A percentile compares a stretch with the other conserved stretches of the same genome.
Conservation (phyloP, 2,113 vertebrate genomes). For the Montifringilla adamsi region DNA sequence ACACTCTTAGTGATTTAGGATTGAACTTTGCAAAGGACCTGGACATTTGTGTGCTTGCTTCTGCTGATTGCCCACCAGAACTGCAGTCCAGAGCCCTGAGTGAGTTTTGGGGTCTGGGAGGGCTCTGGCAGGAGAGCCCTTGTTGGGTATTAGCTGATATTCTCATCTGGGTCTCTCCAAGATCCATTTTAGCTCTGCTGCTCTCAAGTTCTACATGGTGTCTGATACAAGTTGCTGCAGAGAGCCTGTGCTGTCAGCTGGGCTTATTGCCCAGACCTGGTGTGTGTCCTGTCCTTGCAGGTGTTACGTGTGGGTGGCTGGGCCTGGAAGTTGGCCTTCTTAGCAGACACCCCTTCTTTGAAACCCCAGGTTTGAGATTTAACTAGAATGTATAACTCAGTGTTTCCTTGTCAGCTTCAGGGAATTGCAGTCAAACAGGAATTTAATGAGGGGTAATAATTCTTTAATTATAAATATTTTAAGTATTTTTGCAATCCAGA, state of each 20-base stretch:
- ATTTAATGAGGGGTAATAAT: background rate
- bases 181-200: background rate
- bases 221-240: background rate
- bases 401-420: background rate
- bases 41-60: fast-evolving
- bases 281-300: background rate
- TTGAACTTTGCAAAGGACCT: background rate
- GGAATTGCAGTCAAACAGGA: background rate
- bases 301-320: background rate
- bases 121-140: background rate
- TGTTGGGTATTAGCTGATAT: background rate
- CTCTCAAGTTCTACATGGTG: background rate
- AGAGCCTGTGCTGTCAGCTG: fast-evolving
- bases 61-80: background rate
- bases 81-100: background rate
- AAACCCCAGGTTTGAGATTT: background rate
- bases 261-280: background rate
- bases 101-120: background rate
- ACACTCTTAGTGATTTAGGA: background rate
- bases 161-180: background rate
- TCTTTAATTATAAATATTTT: background rate
- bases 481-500: background rate
- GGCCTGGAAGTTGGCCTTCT: background rate
- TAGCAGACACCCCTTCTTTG: background rate
- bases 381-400: background rate